A percentile compares a stretch with the other conserved stretches of the same genome.
Conservation (phyloP, 1,140 invertebrate genomes). For the Campoletis sonorensis region DNA sequence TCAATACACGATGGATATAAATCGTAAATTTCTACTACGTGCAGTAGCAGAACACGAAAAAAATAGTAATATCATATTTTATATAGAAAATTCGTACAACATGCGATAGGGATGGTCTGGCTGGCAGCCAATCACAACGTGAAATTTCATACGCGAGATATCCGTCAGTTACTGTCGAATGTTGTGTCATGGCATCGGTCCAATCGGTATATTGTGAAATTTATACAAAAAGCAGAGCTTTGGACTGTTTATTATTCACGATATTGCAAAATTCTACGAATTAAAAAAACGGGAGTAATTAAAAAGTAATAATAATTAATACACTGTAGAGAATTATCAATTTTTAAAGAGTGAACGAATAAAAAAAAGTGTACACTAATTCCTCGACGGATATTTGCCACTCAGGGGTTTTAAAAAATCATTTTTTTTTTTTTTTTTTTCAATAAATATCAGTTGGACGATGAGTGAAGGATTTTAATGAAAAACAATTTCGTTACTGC, state of each 20-base stretch:
- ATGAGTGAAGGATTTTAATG: no score
- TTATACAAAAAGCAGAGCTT: slow-evolving; percentile 44
- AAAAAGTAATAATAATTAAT: neutral
- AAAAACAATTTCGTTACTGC: no score
- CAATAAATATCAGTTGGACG: no score
- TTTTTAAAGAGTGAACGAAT: neutral
- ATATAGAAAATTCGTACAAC: neutral
- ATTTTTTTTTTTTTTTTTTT: no score
- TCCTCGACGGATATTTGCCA: no score
- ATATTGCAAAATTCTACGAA: neutral
- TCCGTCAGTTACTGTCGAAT: slow-evolving; percentile 59
- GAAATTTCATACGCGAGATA: slow-evolving; percentile 54
- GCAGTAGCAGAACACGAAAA: neutral
- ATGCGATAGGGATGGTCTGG: slow-evolving; percentile 39
- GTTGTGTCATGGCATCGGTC: slow-evolving; percentile 54
- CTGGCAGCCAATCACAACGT: slow-evolving; percentile 55
- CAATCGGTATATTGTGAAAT: slow-evolving; percentile 53
- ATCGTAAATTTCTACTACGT: neutral
- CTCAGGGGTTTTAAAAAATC: no score
- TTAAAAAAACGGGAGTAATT: neutral
- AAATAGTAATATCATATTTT: neutral
- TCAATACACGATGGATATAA: neutral
- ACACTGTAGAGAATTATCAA: no score
- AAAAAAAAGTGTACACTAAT: neutral
- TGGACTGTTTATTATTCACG: slow-evolving; percentile 45